These are phyloP conservation scores for Erinaceus europaeus DNA, from an alignment of 2,113 vertebrate genomes.

Conservation along the genomic window DNA sequence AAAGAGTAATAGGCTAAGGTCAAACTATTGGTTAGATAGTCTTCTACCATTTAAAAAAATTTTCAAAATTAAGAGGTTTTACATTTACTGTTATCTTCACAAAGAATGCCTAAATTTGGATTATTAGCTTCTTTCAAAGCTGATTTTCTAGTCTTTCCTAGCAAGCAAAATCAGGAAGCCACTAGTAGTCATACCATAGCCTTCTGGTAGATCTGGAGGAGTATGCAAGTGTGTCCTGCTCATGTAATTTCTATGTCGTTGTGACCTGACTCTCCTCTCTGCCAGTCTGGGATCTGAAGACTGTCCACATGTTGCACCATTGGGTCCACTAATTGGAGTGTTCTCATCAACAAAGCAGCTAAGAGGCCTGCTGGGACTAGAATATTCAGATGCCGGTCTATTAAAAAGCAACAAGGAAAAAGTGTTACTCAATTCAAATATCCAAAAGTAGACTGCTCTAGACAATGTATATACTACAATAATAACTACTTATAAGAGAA, in stretches of 20 bases:
- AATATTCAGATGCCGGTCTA: slow-evolving; percentile 95
- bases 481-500: slow-evolving; percentile 17
- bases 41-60: slow-evolving; percentile 17
- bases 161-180: slow-evolving; percentile 31
- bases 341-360: slow-evolving; percentile 97
- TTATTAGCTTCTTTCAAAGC: slow-evolving; percentile 24
- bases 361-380: slow-evolving; percentile 93
- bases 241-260: slow-evolving; percentile 97
- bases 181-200: slow-evolving; percentile 88
- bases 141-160: slow-evolving; percentile 15
- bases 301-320: slow-evolving; percentile 91
- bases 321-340: slow-evolving; percentile 91
- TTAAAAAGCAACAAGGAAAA: slow-evolving; percentile 25
- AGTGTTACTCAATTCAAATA: slow-evolving; percentile 24
- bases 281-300: slow-evolving; percentile 87
- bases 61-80: slow-evolving; percentile 23
- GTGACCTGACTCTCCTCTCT: slow-evolving; percentile 93
- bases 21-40: background rate
- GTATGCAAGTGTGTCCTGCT: slow-evolving; percentile 96
- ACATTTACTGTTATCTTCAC: slow-evolving; percentile 47
- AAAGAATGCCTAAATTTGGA: slow-evolving; percentile 12
- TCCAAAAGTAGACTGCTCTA: slow-evolving; percentile 17
- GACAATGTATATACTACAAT: slow-evolving; percentile 17
- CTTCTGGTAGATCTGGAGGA: slow-evolving; percentile 94
- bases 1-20: background rate